Conservation (phyloP, 1,140 invertebrate genomes). For the Pseudomyrmex dendroicus region DNA sequence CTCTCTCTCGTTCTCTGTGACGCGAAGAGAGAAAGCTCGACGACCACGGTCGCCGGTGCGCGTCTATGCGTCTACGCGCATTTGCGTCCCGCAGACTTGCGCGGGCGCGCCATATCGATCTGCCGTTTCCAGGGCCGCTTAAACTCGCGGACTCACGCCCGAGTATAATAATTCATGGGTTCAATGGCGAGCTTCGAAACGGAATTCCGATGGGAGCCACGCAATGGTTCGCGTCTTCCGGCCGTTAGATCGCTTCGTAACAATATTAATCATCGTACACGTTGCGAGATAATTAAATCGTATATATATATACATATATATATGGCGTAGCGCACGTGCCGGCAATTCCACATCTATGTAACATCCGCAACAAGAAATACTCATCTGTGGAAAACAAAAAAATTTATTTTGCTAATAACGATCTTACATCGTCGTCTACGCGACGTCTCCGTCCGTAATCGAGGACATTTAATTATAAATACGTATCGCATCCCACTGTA, state of each 20-base stretch:
- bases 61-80: slow-evolving; percentile 59
- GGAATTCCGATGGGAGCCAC: slow-evolving; percentile 65
- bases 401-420: too few species aligned
- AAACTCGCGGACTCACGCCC: slow-evolving; percentile 72
- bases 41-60: slow-evolving; percentile 22
- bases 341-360: too few species aligned
- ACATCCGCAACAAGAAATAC: too few species aligned
- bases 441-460: too few species aligned
- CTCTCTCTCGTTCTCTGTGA: too few species aligned
- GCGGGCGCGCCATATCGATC: slow-evolving; percentile 73
- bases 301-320: neutral
- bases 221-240: slow-evolving; percentile 57
- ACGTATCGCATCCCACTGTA: too few species aligned
- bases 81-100: slow-evolving; percentile 74
- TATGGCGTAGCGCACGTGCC: too few species aligned
- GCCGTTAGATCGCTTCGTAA: slow-evolving; percentile 33
- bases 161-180: slow-evolving; percentile 75
- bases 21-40: slow-evolving; percentile 10
- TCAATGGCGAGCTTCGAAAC: slow-evolving; percentile 66
- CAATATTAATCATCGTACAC: slow-evolving; percentile 46
- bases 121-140: slow-evolving; percentile 71
- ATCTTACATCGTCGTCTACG: too few species aligned
- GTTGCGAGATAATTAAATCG: slow-evolving; percentile 38
- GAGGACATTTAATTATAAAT: too few species aligned
- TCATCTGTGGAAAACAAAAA: too few species aligned